These are phyloP conservation scores for Agriopis leucophaearia DNA, from an alignment of 2,888 invertebrate species.

Conservation along the genomic window DNA sequence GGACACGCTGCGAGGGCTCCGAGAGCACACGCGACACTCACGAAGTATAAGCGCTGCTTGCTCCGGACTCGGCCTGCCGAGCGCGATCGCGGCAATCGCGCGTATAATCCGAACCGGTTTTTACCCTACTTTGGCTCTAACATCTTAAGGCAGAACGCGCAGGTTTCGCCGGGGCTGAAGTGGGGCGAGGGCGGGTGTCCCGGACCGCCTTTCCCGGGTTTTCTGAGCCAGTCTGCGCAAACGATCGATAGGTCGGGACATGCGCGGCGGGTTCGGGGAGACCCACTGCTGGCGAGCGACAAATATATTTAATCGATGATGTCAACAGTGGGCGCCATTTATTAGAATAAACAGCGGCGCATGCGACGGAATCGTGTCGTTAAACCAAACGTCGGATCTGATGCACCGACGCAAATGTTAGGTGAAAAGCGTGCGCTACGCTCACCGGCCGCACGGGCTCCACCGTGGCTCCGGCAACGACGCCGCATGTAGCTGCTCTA, in stretches of 20 bases:
- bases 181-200: constrained; percentile 21
- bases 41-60: constrained; percentile 52
- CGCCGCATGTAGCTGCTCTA: not conserved
- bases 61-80: constrained; percentile 66
- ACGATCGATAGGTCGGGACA: constrained; percentile 58
- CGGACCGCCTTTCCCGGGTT: constrained; percentile 10
- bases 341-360: constrained; percentile 1
- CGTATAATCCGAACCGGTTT: constrained; percentile 58
- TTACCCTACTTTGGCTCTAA: constrained; percentile 27
- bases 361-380: constrained; percentile 7
- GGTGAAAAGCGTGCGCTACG: not conserved
- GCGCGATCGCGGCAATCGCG: constrained; percentile 82
- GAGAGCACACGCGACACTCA: constrained; percentile 54
- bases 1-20: constrained; percentile 39
- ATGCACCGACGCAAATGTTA: constrained; percentile 9
- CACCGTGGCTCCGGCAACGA: too few relatives aligned
- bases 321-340: not conserved
- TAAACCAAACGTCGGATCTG: too few relatives aligned
- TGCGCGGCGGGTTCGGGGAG: constrained; percentile 59
- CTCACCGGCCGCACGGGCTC: constrained; percentile 2
- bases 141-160: constrained; percentile 64
- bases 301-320: constrained; percentile 28
- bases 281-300: constrained; percentile 52
- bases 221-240: constrained; percentile 48
- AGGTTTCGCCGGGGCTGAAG: constrained; percentile 57